Evolutionary conservation across 2,888 invertebrate genomes (phyloP).

Genomic region (Meandrusa payeni): DNA sequence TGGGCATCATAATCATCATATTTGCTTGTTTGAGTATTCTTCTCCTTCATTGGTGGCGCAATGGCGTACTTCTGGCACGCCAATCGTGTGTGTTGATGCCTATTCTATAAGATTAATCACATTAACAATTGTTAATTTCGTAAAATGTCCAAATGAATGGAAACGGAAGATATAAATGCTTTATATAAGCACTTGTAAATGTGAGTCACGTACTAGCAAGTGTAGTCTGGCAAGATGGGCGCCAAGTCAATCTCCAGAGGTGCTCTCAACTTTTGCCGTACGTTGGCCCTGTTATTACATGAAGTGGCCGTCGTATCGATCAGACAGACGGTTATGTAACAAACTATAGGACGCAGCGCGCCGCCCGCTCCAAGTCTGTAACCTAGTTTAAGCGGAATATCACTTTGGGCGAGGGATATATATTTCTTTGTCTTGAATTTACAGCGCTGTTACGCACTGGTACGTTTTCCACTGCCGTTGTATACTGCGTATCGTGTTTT

Average conservation of each 20-base stretch:
- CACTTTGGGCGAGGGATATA: slow-evolving; percentile 23
- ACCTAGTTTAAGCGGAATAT: slow-evolving; percentile 34
- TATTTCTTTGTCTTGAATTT: slow-evolving; percentile 27
- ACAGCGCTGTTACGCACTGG: slow-evolving; percentile 17
- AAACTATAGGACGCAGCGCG: slow-evolving; percentile 56
- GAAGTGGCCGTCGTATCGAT: slow-evolving; percentile 70
- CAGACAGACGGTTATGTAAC: slow-evolving; percentile 70
- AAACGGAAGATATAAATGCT: too few relatives aligned
- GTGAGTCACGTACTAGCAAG: slow-evolving; percentile 12
- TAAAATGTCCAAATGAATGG: too few relatives aligned
- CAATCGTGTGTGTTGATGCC: too few relatives aligned
- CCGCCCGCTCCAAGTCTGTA: slow-evolving; percentile 52
- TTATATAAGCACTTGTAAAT: too few relatives aligned
- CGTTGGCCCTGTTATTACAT: slow-evolving; percentile 63
- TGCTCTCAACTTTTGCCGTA: slow-evolving; percentile 53
- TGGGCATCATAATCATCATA: too few relatives aligned
- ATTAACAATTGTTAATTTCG: too few relatives aligned
- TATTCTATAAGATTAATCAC: too few relatives aligned
- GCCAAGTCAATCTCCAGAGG: slow-evolving; percentile 45
- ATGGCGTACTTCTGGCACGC: too few relatives aligned
- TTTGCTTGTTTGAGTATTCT: too few relatives aligned
- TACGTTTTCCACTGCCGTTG: slow-evolving; percentile 1
- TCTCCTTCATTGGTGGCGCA: too few relatives aligned
- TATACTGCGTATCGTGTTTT: slow-evolving; percentile 1
- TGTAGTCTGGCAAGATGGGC: slow-evolving; percentile 36